A percentile compares a stretch with the other conserved stretches of the same genome.
phyloP scores from a whole-genome alignment of 2,888 invertebrate species.

The Leucophora obtusa region DNA sequence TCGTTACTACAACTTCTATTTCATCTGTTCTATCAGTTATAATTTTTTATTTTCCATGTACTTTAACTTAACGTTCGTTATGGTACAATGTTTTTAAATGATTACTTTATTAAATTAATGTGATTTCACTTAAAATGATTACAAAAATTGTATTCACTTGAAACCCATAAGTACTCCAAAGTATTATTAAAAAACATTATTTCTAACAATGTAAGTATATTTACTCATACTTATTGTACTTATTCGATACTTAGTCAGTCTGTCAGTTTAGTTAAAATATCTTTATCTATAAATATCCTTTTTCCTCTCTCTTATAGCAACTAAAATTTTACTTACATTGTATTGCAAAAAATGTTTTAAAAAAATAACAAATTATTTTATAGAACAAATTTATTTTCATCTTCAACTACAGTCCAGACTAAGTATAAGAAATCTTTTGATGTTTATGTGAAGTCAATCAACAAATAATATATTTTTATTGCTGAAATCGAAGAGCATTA shows the following conservation, averaged over 20 bases:
- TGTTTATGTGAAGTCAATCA: too few relatives aligned
- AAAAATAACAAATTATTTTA: not conserved
- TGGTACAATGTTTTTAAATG: slow-evolving; percentile 22
- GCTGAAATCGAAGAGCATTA: too few relatives aligned
- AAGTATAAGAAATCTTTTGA: too few relatives aligned
- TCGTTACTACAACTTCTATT: not conserved
- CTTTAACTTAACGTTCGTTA: not conserved
- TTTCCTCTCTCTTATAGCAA: not conserved
- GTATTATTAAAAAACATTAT: not conserved
- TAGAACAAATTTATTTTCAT: not conserved
- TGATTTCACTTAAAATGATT: slow-evolving; percentile 33
- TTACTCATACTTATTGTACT: slow-evolving; percentile 11
- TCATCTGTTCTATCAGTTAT: not conserved
- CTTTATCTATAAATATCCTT: slow-evolving; percentile 6
- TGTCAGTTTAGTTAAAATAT: slow-evolving; percentile 12
- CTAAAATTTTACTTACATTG: not conserved
- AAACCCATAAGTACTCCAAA: not conserved
- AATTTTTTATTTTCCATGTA: not conserved
- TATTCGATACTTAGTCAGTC: slow-evolving; percentile 7
- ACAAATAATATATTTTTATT: too few relatives aligned
- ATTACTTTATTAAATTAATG: slow-evolving; percentile 45
- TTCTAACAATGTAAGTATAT: slow-evolving; percentile 1
- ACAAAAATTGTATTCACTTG: not conserved
- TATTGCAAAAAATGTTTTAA: not conserved
- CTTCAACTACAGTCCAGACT: not conserved